A percentile compares a stretch with the other conserved stretches of the same genome.
Conservation (phyloP, 2,888 invertebrate species). For the Nemapogon koenigi region DNA sequence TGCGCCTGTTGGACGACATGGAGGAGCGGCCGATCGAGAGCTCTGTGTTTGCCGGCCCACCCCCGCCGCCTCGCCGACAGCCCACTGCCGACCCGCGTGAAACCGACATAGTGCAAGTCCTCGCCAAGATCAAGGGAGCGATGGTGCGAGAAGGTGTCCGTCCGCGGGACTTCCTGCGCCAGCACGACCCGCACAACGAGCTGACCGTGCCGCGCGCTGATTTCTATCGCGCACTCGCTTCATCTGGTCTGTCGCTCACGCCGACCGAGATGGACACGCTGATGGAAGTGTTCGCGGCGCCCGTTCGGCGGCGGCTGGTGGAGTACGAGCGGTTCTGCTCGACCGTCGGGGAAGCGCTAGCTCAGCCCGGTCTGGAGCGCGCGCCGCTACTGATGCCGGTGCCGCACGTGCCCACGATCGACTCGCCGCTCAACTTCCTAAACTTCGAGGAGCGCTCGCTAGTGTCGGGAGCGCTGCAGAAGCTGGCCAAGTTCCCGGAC, state of each 20-base stretch:
- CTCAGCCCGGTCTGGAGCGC: constrained; percentile 69
- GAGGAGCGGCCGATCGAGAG: constrained; percentile 40
- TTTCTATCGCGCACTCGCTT: constrained; percentile 74
- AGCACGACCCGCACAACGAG: constrained; percentile 70
- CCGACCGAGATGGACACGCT: constrained; percentile 73
- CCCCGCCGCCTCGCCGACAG: constrained; percentile 14
- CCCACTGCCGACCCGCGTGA: constrained; percentile 43
- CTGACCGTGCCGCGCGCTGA: constrained; percentile 68
- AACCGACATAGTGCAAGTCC: constrained; percentile 71
- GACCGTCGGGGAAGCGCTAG: constrained; percentile 73
- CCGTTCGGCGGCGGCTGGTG: constrained; percentile 63
- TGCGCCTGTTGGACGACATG: constrained; percentile 68
- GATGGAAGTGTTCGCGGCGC: constrained; percentile 75
- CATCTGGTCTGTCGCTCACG: constrained; percentile 70
- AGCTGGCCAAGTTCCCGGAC: constrained; percentile 70
- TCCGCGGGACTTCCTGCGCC: constrained; percentile 69
- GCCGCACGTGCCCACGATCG: constrained; percentile 72
- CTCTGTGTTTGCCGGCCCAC: constrained; percentile 25
- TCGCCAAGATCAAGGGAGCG: constrained; percentile 78
- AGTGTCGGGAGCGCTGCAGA: constrained; percentile 71
- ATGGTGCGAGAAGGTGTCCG: constrained; percentile 56
- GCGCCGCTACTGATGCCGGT: constrained; percentile 73
- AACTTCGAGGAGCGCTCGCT: constrained; percentile 75
- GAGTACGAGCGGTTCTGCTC: constrained; percentile 74
- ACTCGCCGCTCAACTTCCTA: constrained; percentile 69